Percentiles rank a stretch among this genome's conserved stretches.
Evolutionary conservation across 2,797 vertebrate genomes (phyloP).

Genomic region (Pseudomugil tenellus): DNA sequence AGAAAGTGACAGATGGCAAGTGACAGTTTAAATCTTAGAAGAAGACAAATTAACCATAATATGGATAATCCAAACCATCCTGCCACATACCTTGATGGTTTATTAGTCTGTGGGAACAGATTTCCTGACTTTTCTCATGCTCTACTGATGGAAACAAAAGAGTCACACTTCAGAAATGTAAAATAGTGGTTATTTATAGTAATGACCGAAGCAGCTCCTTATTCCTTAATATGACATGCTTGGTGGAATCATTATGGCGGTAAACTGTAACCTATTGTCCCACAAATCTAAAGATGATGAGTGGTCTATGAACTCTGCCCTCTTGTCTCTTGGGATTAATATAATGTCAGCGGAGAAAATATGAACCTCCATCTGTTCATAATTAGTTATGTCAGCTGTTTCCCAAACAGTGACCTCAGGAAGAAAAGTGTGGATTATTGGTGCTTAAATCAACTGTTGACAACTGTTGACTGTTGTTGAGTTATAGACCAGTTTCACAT

Average conservation of each 20-base stretch:
- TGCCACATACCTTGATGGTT: slow-evolving; percentile 25
- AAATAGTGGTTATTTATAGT: slow-evolving; percentile 1
- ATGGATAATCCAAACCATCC: slow-evolving; percentile 7
- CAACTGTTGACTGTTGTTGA: too few species aligned
- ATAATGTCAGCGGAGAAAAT: slow-evolving; percentile 58
- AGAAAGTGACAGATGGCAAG: slow-evolving; percentile 26
- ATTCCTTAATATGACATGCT: slow-evolving; percentile 15
- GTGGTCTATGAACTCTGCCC: slow-evolving; percentile 35
- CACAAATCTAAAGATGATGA: slow-evolving; percentile 65
- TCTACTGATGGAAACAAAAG: slow-evolving; percentile 14
- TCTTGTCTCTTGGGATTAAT: slow-evolving; percentile 63
- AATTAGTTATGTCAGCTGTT: slow-evolving; percentile 58
- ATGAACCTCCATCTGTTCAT: slow-evolving; percentile 51
- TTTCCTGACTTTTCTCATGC: slow-evolving; percentile 20
- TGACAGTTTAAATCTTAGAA: slow-evolving; percentile 26
- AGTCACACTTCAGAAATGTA: slow-evolving; percentile 10
- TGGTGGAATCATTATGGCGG: slow-evolving; percentile 7
- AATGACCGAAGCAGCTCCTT: slow-evolving; percentile 3
- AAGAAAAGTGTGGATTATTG: slow-evolving; percentile 22
- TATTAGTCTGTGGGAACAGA: slow-evolving; percentile 27
- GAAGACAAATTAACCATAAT: slow-evolving; percentile 34
- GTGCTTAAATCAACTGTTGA: slow-evolving; percentile 5
- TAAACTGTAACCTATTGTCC: slow-evolving; percentile 49
- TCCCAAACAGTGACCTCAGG: slow-evolving; percentile 26
- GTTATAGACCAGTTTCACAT: too few species aligned